Evolutionary conservation across 2,113 vertebrate genomes (phyloP), one percentile per base, ranked within the genome.

Genomic region (Corydoras sp.): DNA sequence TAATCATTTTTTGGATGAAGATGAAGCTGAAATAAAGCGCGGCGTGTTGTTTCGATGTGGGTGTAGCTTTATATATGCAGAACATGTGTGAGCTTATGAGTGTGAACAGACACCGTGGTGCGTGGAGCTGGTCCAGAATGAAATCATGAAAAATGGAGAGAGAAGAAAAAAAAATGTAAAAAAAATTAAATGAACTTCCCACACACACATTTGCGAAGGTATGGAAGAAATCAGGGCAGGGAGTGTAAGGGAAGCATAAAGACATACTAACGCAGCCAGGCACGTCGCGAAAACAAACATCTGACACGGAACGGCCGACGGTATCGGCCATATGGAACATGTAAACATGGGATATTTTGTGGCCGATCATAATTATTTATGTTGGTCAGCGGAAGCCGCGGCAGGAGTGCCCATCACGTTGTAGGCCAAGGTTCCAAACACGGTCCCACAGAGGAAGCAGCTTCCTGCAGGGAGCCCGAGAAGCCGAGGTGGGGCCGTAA

Each of bases 281-380:
- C 71, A 77, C 30, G 59, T 32, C 62, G 51, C 12, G 48, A 62
- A 65, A 77, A 73, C 65, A 74, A 58, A 58, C 58, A 63, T 49
- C 35, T 35, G 29, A 50, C 14, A 48, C 58, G 5, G 31, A 61
- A 6, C 9, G 18, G 32, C 31, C 35, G 14, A 24, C 51, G 73
- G 67, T 32, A 74, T 61, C 70, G 70, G 60, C 48, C 76, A 74
- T 24, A 56, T 32, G 48, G 9, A 11, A 14, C n/a, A 49, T 50
- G 35, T 70, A 56, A 69, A 61, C 32, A 62, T 58, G 35, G 29
- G 62, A 66, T 56, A 69, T 65, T 15, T 50, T 61, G 51, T 58
- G 55, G 55, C 62, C 13, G 43, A n/a, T 50, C 50, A n/a, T 67
- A 18, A 71, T 66, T 65, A 65, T 35, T 54, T 29, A 61, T 76